Percentiles rank a stretch among this genome's conserved stretches.
phyloP scores from a whole-genome alignment of 2,888 invertebrate genomes.

The Deilephila elpenor region DNA sequence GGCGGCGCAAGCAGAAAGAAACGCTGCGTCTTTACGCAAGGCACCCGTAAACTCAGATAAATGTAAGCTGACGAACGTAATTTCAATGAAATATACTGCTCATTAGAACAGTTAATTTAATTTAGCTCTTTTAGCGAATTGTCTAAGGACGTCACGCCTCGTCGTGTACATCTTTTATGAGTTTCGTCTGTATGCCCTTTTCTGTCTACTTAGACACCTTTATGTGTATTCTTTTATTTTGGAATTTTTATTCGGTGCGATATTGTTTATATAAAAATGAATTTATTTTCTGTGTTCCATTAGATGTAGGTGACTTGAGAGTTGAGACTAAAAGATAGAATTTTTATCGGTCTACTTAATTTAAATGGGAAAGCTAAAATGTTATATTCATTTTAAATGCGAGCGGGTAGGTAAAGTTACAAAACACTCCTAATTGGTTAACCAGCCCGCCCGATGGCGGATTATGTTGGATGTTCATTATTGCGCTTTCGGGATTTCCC shows the following conservation, averaged over 20 bases:
- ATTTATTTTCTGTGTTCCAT: not conserved
- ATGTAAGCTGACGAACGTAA: conserved; percentile 73
- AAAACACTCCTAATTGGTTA: conserved; percentile 70
- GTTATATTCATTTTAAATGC: conserved; percentile 11
- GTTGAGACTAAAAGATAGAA: too few species aligned
- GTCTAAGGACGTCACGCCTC: conserved; percentile 40
- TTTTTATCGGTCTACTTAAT: not conserved
- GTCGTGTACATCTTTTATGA: conserved; percentile 24
- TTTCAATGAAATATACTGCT: conserved; percentile 70
- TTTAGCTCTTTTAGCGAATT: conserved; percentile 54
- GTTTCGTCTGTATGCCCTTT: conserved; percentile 18
- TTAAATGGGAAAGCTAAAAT: not conserved
- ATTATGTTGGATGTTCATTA: conserved; percentile 71
- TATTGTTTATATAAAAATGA: conserved; percentile 10
- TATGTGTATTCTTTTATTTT: conserved; percentile 5
- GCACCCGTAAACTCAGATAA: conserved; percentile 69
- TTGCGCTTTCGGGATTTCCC: conserved; percentile 70
- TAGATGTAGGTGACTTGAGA: not conserved
- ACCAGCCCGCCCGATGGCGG: conserved; percentile 61
- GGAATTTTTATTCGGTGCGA: not conserved
- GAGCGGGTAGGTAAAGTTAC: conserved; percentile 41
- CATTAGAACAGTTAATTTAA: conserved; percentile 66
- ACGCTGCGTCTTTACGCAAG: conserved; percentile 67
- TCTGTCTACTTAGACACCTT: conserved; percentile 4
- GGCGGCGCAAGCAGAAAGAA: conserved; percentile 67